These are phyloP conservation scores for Trichonephila inaurata DNA, from an alignment of 1,140 invertebrate species.

Conservation along the genomic window DNA sequence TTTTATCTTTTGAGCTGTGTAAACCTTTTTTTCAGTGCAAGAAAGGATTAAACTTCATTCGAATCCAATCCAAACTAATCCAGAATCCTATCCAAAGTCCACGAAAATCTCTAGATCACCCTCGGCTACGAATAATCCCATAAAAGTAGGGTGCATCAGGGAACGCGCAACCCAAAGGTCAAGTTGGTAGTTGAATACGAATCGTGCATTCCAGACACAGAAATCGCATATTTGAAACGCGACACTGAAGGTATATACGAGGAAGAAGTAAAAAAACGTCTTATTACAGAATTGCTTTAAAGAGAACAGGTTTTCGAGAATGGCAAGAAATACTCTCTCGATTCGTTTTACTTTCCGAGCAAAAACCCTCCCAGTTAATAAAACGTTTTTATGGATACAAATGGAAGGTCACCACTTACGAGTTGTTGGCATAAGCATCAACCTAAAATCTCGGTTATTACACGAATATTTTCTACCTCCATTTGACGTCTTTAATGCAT, in stretches of 20 bases:
- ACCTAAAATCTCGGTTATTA: too few species aligned
- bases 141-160: neutral
- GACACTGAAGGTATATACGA: neutral
- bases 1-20: too few species aligned
- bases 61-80: too few species aligned
- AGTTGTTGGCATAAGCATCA: neutral
- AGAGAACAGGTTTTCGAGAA: neutral
- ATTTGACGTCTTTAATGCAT: too few species aligned
- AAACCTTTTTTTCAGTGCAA: too few species aligned
- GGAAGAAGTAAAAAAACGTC: neutral
- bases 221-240: slow-evolving; percentile 22
- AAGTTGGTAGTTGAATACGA: neutral
- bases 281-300: neutral
- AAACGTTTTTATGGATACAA: neutral
- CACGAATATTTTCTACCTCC: too few species aligned
- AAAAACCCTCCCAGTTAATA: neutral
- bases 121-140: too few species aligned
- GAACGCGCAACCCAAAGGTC: neutral
- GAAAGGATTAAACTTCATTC: too few species aligned
- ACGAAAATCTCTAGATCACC: too few species aligned
- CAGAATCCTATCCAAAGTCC: too few species aligned
- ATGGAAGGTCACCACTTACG: neutral
- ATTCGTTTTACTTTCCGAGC: neutral
- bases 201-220: slow-evolving; percentile 5
- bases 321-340: neutral